Evolutionary conservation across 2,888 invertebrate species (phyloP).

Genomic region (Julus scanicus): DNA sequence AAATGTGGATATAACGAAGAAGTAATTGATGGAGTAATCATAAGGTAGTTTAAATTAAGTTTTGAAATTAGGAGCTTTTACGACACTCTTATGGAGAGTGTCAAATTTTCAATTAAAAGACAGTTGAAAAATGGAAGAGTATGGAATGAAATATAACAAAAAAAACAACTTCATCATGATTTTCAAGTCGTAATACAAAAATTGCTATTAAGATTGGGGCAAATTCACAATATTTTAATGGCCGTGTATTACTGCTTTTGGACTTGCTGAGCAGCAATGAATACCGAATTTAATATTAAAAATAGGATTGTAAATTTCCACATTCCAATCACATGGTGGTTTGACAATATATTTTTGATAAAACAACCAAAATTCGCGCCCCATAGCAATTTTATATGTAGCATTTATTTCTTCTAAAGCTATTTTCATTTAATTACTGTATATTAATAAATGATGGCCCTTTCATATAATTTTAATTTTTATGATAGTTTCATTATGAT

Average conservation of each 20-base stretch:
- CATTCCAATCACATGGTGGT: background rate
- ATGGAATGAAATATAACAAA: too few species aligned
- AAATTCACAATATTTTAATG: background rate
- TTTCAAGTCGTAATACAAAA: too few species aligned
- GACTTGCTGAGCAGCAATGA: background rate
- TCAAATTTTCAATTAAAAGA: too few species aligned
- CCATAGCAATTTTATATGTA: background rate
- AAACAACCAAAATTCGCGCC: background rate
- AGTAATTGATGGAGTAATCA: too few species aligned
- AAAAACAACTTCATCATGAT: too few species aligned
- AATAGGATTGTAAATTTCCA: background rate
- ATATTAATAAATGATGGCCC: background rate
- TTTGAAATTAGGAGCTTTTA: too few species aligned
- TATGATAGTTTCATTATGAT: background rate
- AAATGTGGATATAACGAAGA: too few species aligned
- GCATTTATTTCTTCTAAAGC: background rate
- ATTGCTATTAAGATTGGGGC: background rate
- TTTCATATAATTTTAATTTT: background rate
- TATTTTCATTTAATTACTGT: background rate
- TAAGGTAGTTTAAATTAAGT: too few species aligned
- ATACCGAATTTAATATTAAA: background rate
- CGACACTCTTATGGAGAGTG: too few species aligned
- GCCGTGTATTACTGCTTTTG: background rate
- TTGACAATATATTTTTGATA: conserved; percentile 1
- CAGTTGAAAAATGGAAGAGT: too few species aligned